Evolutionary conservation across 2,797 vertebrate genomes (phyloP), one percentile per base, ranked within the genome.

Genomic region (Sphaeramia orbicularis): DNA sequence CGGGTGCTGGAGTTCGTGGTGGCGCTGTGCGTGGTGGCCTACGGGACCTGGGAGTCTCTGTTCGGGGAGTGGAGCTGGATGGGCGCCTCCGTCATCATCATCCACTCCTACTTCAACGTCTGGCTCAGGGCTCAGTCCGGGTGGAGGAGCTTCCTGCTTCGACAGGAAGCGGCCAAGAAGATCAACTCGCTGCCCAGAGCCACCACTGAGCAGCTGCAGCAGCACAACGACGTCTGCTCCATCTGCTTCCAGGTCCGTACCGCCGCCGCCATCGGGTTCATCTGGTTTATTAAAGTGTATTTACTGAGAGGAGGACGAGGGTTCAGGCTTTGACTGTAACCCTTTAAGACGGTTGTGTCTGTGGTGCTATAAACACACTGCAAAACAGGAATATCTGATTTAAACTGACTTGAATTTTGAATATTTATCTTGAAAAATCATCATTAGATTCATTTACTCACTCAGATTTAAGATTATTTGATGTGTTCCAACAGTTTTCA

Each of bases 41-140:
- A 96, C 1, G 96, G 96, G 18, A 90, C 92, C 10, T 95, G 94
- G 95, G 96, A 96, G 89, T 96, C 95, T 0, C 82, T 96, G 58
- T 93, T 95, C 0, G 96, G 96, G 0, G 95, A 97, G 77, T 97
- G 96, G 96, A 96, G 95, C 86, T 96, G 96, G 96, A 92, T 96
- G 94, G 96, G 95, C 0, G 95, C 95, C 59, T 96, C 94, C 0
- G 94, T 96, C 78, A 95, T 97, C 48, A 93, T 96, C 81, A 92
- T 96, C 84, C 96, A 97, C 84, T 96, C 95, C 0, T 97, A 97
- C 87, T 96, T 95, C 89, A 97, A 96, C 12, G 95, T 96, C 2
- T 96, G 96, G 96, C 94, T 96, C 49, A 83, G 96, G 0, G 96
- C 96, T 9, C 96, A 93, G 80, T 94, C 95, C 0, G 96, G 96